Evolutionary conservation across 2,888 invertebrate species (phyloP).

Genomic region (Augochlorella aurata): DNA sequence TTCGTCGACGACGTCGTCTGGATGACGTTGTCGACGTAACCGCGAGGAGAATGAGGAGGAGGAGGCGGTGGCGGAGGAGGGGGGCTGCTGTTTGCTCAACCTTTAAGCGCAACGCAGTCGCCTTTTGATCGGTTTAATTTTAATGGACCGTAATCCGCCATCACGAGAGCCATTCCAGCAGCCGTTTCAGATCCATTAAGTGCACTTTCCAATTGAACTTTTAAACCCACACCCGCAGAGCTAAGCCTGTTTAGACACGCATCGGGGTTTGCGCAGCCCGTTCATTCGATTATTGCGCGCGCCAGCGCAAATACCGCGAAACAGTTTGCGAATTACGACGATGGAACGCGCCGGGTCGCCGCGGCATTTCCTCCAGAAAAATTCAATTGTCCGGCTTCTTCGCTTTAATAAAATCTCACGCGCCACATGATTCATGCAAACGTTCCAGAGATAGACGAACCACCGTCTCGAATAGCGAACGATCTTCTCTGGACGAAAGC

Average conservation of each 20-base stretch:
- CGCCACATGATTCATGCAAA: background rate
- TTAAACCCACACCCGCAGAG: slow-evolving; percentile 49
- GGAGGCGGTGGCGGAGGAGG: background rate
- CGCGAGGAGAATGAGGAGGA: background rate
- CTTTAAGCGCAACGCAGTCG: slow-evolving; percentile 54
- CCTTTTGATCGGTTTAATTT: slow-evolving; percentile 63
- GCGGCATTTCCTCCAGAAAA: background rate
- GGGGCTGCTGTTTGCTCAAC: slow-evolving; percentile 45
- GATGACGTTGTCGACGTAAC: background rate
- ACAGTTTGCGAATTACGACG: slow-evolving; percentile 45
- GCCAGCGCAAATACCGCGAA: slow-evolving; percentile 37
- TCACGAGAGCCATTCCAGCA: slow-evolving; percentile 51
- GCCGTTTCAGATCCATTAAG: slow-evolving; percentile 55
- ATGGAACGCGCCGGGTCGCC: slow-evolving; percentile 4
- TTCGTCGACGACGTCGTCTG: background rate
- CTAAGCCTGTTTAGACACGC: slow-evolving; percentile 56
- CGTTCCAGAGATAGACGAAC: background rate
- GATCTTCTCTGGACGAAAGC: too few species aligned
- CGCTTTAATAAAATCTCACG: background rate
- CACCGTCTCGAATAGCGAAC: background rate
- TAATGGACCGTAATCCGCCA: slow-evolving; percentile 62
- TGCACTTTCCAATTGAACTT: slow-evolving; percentile 66
- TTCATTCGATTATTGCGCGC: slow-evolving; percentile 54
- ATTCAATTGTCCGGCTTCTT: background rate
- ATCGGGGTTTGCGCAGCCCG: slow-evolving; percentile 42